phyloP scores from a whole-genome alignment of 1,140 invertebrate genomes.

The Trissolcus basalis region DNA sequence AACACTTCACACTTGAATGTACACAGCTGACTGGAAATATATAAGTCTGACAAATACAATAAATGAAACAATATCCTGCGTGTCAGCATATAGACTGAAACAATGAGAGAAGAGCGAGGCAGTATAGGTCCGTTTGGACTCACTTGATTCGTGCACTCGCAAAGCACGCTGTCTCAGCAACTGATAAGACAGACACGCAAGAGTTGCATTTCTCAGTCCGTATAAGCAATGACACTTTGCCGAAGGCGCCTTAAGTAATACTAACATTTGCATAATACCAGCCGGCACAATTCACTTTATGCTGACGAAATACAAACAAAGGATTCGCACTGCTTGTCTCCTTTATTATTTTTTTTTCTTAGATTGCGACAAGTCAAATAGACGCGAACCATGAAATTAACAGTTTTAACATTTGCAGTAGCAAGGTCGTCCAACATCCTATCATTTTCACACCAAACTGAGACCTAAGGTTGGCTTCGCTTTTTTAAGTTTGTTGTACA shows the following conservation, averaged over 20 bases:
- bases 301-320: slow-evolving; percentile 10
- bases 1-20: background rate
- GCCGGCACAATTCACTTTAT: slow-evolving; percentile 19
- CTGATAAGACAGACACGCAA: slow-evolving; percentile 74
- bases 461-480: no score
- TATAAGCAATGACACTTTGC: slow-evolving; percentile 57
- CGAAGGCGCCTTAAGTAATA: slow-evolving; percentile 32
- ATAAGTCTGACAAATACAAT: slow-evolving; percentile 44
- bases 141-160: slow-evolving; percentile 72
- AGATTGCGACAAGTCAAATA: no score
- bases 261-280: slow-evolving; percentile 49
- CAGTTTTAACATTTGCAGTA: no score
- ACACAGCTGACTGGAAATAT: slow-evolving; percentile 29
- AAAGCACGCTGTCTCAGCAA: slow-evolving; percentile 72
- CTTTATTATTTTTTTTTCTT: no score
- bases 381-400: no score
- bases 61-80: slow-evolving; percentile 37
- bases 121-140: slow-evolving; percentile 35
- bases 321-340: slow-evolving; percentile 1
- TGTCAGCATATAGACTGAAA: background rate
- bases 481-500: no score
- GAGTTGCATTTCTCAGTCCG: slow-evolving; percentile 67
- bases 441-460: no score
- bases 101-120: slow-evolving; percentile 30
- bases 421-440: no score